These are phyloP conservation scores for Hemibagrus wyckioides DNA, from an alignment of 2,113 vertebrate species.

Conservation along the genomic window DNA sequence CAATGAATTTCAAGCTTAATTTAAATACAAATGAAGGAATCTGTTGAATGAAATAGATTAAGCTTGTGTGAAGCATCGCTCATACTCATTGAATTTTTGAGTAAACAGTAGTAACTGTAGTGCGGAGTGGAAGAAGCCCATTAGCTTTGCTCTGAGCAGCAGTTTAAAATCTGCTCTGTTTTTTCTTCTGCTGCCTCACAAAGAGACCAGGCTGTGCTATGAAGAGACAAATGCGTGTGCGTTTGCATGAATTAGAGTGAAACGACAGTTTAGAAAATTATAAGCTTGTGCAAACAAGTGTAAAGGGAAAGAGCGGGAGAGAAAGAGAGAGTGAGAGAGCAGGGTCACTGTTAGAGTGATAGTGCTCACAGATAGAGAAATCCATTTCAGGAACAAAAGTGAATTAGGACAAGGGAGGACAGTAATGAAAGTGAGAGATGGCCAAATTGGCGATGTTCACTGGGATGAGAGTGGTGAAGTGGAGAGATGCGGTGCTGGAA, in stretches of 20 bases:
- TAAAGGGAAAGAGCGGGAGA: constrained; percentile 20
- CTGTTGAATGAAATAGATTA: not conserved
- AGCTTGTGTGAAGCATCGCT: not conserved
- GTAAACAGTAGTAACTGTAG: constrained; percentile 8
- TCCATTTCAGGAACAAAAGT: constrained; percentile 32
- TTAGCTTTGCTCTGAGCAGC: constrained; percentile 8
- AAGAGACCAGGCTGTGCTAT: constrained; percentile 8
- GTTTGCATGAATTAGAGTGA: constrained; percentile 28
- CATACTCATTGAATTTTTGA: not conserved
- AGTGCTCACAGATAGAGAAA: constrained; percentile 30
- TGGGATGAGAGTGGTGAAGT: constrained; percentile 8
- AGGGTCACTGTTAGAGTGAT: constrained; percentile 18
- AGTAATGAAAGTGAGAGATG: constrained; percentile 36
- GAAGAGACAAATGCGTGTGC: constrained; percentile 6
- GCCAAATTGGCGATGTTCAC: constrained; percentile 16
- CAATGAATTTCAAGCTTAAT: not conserved
- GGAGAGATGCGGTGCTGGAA: not conserved
- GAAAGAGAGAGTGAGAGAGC: not conserved
- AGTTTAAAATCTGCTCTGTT: constrained; percentile 30
- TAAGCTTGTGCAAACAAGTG: constrained; percentile 21
- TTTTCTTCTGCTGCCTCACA: not conserved
- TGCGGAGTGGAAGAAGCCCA: not conserved
- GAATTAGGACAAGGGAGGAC: constrained; percentile 34
- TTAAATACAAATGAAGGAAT: not conserved
- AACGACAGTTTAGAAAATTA: constrained; percentile 16